Conservation (phyloP, 2,797 vertebrate genomes). For the Sylvilagus floridanus region DNA sequence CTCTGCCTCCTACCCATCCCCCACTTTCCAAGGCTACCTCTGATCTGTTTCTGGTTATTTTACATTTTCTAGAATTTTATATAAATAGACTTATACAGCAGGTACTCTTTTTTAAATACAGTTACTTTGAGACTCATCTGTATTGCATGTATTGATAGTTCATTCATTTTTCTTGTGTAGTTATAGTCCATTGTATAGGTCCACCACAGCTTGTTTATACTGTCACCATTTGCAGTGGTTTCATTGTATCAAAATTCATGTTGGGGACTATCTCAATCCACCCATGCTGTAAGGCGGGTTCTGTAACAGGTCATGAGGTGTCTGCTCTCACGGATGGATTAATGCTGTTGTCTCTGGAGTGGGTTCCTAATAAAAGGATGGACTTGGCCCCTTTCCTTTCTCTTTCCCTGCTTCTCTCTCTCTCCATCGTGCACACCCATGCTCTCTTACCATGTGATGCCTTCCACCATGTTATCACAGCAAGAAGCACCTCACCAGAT, state of each 20-base stretch:
- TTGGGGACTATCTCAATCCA: background rate
- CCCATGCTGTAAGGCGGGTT: background rate
- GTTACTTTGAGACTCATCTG: conserved; percentile 18
- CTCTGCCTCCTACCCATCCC: background rate
- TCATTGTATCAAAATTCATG: background rate
- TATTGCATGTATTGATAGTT: background rate
- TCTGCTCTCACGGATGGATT: background rate
- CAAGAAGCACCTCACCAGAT: background rate
- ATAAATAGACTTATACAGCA: background rate
- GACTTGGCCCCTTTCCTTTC: background rate
- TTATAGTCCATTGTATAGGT: background rate
- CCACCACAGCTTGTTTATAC: background rate
- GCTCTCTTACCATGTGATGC: background rate
- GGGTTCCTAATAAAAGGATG: background rate
- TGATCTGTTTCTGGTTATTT: conserved; percentile 25
- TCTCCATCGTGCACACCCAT: background rate
- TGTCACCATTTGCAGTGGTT: background rate
- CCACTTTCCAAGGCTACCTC: background rate
- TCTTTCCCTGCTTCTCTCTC: background rate
- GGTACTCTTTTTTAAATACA: background rate
- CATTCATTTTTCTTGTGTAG: background rate
- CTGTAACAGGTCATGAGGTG: background rate
- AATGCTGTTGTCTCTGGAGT: background rate
- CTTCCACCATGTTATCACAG: background rate
- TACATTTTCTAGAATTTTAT: conserved; percentile 43